phyloP scores from a whole-genome alignment of 2,797 vertebrate species.

The Takifugu ocellatus region DNA sequence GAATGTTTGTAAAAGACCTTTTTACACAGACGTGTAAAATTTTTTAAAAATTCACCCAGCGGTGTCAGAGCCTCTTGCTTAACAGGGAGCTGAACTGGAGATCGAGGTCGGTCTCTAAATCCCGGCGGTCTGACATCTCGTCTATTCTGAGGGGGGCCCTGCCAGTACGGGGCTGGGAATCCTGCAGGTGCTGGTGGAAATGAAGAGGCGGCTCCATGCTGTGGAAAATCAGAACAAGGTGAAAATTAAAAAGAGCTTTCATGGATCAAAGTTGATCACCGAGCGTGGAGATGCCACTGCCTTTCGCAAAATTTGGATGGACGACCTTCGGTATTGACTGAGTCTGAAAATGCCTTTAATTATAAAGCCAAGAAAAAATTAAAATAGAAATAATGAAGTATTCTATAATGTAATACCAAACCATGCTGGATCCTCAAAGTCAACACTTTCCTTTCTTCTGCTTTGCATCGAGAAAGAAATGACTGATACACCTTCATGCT shows the following conservation, averaged over 20 bases:
- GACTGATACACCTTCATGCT: constrained; percentile 58
- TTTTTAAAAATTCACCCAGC: constrained; percentile 70
- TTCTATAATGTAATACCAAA: constrained; percentile 43
- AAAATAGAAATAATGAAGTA: constrained; percentile 1
- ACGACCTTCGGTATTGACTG: constrained; percentile 6
- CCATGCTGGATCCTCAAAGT: constrained; percentile 63
- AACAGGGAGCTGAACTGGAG: constrained; percentile 88
- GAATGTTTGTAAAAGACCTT: too few relatives aligned
- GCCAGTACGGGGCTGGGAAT: constrained; percentile 95
- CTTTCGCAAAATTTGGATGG: constrained; percentile 19
- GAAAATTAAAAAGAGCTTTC: constrained; percentile 32
- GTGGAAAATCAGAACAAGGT: constrained; percentile 68
- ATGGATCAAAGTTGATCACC: constrained; percentile 4
- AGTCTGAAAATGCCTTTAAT: constrained; percentile 9
- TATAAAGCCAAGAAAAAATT: constrained; percentile 1
- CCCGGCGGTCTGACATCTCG: constrained; percentile 87
- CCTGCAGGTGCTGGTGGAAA: constrained; percentile 87
- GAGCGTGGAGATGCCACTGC: constrained; percentile 9
- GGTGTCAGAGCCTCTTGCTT: constrained; percentile 87
- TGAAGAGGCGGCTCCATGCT: constrained; percentile 94
- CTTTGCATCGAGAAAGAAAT: constrained; percentile 57
- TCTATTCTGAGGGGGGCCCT: constrained; percentile 91
- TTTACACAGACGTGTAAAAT: too few relatives aligned
- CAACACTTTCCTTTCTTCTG: constrained; percentile 48
- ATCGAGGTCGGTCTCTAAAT: constrained; percentile 92